Evolutionary conservation across 1,140 invertebrate species (phyloP), one percentile per base, ranked within the genome.

Genomic region (Octopus sinensis): DNA sequence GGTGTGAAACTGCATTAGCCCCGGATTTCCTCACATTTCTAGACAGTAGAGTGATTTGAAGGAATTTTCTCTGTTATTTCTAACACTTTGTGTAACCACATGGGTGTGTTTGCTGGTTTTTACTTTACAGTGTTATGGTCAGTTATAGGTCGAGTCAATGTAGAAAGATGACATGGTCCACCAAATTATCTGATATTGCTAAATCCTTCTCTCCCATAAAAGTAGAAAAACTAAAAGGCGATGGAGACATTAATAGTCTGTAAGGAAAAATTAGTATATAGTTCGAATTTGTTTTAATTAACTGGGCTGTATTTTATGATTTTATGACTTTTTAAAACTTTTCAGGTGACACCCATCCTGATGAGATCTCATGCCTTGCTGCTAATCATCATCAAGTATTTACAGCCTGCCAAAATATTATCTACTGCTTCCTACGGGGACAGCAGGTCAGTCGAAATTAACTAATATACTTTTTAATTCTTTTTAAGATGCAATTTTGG

Each of bases 361-460:
- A 93, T 6, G 94, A 96, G 12, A 98, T 99, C 84, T 94, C 93
- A 52, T 95, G 94, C 85, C 89, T 98, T 86, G 93, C 94, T 79
- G 94, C 94, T 0, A 96, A 98, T 90, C 92, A 93, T 43, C 94
- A 92, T 87, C 94, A 95, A 86, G 93, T 97, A 4, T 99, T 95
- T 88, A 96, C 96, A 9, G 95, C 95, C 0, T 93, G 94, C 89
- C 88, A 88, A 80, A 94, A 95, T 83, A 91, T 93, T 23, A 94
- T 98, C 86, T 95, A 94, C 87, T 96, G 95, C 1, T 98, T 97
- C 95, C 93, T 94, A 86, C 92, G 96, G 91, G 96, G 96, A 77
- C 95, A 93, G 80, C 96, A 98, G 88, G 92, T 92, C 85, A 83
- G 56, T 43, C 1, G 0, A 23, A 43, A 77, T 68, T 13, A 13